Evolutionary conservation across 2,113 vertebrate species (phyloP), one percentile per base, ranked within the genome.

Genomic region (Camarhynchus parvulus): DNA sequence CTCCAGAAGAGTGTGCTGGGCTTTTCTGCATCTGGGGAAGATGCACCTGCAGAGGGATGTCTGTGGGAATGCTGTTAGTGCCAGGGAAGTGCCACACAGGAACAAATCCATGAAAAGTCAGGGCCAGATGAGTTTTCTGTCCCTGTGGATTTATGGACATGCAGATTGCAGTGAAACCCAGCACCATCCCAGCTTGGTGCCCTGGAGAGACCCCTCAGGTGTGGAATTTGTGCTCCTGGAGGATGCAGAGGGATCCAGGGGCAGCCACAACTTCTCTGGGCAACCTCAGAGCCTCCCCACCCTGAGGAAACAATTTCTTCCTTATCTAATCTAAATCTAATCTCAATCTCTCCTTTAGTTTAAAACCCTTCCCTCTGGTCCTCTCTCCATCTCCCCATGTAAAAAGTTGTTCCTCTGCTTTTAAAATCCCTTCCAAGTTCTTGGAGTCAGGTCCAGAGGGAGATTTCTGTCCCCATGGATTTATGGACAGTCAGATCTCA

Each of bases 111-210:
- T 0, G 3, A 49, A 25, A 35, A 63, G 6, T 33, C 41, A 9
- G 39, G 3, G n/a, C 49, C 67, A 68, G 39, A 52, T 58, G 49
- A 52, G 18, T 4, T 87, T 62, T 35, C 44, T 73, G 72, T 61
- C 35, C 33, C 13, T 3, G 0, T 22, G 28, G 33, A 11, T 78
- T 78, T 28, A 10, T 2, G 1, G 42, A 0, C 27, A 15, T 35
- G 28, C 22, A 39, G 10, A 15, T 20, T 50, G 62, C 41, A 1
- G 31, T 11, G 55, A 28, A 66, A 41, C 76, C 77, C 5, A 0
- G 41, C 72, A 22, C 2, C 9, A 4, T 76, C 44, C 35, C 55
- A n/a, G 15, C 42, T 28, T 68, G 30, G 5, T 35, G 47, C 35
- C 13, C 44, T 35, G 27, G 3, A 41, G 50, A 33, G 44, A 41